phyloP scores from a whole-genome alignment of 1,140 invertebrate species.

The Mactra quadrangularis region DNA sequence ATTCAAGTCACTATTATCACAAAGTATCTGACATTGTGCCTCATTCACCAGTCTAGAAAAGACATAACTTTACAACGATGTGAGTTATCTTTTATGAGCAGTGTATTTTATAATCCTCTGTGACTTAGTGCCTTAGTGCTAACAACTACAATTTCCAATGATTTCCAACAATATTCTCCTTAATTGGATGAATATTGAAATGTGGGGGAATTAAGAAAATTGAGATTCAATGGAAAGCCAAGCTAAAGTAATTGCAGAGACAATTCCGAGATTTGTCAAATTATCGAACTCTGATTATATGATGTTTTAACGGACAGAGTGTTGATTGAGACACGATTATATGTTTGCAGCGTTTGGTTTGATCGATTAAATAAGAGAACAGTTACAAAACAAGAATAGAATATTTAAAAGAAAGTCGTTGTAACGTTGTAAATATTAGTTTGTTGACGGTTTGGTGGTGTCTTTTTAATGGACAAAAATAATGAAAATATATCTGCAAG shows the following conservation, averaged over 20 bases:
- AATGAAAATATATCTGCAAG: no score
- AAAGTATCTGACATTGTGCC: no score
- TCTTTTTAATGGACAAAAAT: no score
- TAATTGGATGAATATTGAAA: constrained; percentile 51
- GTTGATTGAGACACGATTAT: constrained; percentile 14
- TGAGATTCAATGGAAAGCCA: constrained; percentile 36
- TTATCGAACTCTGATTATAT: constrained; percentile 49
- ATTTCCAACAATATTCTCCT: constrained; percentile 45
- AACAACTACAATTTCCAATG: constrained; percentile 12
- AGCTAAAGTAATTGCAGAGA: constrained; percentile 47
- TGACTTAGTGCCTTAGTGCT: neutral
- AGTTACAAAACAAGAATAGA: no score
- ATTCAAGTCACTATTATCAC: neutral
- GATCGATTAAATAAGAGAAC: no score
- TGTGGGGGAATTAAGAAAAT: constrained; percentile 52
- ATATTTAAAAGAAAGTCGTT: no score
- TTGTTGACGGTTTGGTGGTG: no score
- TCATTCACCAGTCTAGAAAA: no score
- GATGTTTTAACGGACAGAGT: constrained; percentile 33
- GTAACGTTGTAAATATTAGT: no score
- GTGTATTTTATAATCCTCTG: constrained; percentile 11
- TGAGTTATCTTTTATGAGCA: no score
- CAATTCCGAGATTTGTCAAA: constrained; percentile 55
- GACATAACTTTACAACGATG: no score
- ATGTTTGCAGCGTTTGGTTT: no score